phyloP scores from a whole-genome alignment of 2,888 invertebrate species.

The Erpobdella octoculata region DNA sequence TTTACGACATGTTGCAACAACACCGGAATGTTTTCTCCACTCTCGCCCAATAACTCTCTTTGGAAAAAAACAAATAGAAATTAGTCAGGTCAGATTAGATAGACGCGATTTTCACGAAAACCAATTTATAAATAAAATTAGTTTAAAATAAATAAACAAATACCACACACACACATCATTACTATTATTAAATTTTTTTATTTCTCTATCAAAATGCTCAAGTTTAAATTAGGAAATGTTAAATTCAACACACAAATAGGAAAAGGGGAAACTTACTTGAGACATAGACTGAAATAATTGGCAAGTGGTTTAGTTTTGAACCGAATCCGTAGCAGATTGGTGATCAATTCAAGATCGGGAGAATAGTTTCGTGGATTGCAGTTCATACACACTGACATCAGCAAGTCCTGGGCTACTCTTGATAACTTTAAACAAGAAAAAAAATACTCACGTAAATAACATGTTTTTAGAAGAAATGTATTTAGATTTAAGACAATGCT shows the following conservation, averaged over 20 bases:
- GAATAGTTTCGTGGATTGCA: conserved; percentile 63
- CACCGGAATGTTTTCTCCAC: conserved; percentile 73
- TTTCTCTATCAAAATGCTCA: not conserved
- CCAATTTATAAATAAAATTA: not conserved
- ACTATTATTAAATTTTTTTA: too few relatives aligned
- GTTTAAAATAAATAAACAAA: not conserved
- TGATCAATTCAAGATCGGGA: conserved; percentile 69
- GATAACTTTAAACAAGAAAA: conserved; percentile 57
- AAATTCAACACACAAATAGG: not conserved
- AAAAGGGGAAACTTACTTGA: conserved; percentile 55
- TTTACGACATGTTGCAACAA: conserved; percentile 83
- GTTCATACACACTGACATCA: conserved; percentile 83
- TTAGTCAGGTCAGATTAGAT: not conserved
- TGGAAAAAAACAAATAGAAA: not conserved
- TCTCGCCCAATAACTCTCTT: conserved; percentile 78
- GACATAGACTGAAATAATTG: conserved; percentile 76
- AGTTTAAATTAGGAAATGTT: not conserved
- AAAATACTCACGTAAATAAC: too few relatives aligned
- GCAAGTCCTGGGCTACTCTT: conserved; percentile 80
- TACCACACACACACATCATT: too few relatives aligned
- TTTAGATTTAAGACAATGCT: too few relatives aligned
- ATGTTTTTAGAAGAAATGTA: too few relatives aligned
- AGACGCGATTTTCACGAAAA: not conserved
- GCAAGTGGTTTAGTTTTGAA: conserved; percentile 86
- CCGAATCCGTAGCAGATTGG: conserved; percentile 77